Conservation (phyloP, 92 coral and sea anemone genomes). For the Palythoa grandiflora region DNA sequence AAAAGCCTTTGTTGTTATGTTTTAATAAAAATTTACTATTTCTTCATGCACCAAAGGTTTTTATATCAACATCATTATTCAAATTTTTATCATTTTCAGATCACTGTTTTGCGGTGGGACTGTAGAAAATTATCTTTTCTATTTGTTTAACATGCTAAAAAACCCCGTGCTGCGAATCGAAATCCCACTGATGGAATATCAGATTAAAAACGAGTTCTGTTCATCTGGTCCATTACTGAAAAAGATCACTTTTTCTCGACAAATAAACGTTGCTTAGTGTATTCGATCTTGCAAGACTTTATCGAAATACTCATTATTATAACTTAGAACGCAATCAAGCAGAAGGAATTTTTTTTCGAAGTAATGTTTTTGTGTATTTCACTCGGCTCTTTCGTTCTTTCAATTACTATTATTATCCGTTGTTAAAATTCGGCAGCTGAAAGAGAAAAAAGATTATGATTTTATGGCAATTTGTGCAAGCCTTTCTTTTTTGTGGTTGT, state of each 20-base stretch:
- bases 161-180: conserved; percentile 32
- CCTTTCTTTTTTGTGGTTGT: neutral
- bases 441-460: neutral
- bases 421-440: neutral
- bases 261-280: neutral
- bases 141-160: conserved; percentile 20
- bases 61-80: neutral
- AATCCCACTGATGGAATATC: conserved; percentile 23
- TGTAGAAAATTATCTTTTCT: conserved; percentile 17
- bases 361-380: too few relatives aligned
- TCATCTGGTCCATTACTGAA: too few relatives aligned
- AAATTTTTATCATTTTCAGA: conserved; percentile 6
- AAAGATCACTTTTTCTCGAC: neutral
- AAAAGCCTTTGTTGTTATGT: conserved; percentile 3
- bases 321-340: too few relatives aligned
- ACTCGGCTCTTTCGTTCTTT: neutral
- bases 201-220: neutral
- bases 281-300: neutral
- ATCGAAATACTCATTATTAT: neutral
- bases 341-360: neutral
- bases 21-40: neutral
- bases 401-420: neutral
- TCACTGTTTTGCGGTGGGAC: conserved; percentile 15
- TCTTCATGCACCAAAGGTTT: conserved; percentile 13
- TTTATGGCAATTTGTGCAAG: neutral